Percentiles rank a stretch among this genome's conserved stretches.
Evolutionary conservation across 1,140 invertebrate species (phyloP).

Genomic region (Rhizoglyphus robini): DNA sequence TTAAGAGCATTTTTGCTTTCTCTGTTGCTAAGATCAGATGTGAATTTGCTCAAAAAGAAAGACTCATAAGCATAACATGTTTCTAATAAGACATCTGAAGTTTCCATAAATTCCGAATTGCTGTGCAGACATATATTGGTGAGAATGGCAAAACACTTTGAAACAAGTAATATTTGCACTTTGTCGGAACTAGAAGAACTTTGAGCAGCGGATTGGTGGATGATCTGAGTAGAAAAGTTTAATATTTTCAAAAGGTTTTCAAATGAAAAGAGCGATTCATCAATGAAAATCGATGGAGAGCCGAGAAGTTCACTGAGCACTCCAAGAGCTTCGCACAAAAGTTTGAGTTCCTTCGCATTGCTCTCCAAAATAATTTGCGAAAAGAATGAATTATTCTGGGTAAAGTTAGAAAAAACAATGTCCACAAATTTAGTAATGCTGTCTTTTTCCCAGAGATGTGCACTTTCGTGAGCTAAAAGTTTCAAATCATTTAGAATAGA

Average conservation of each 20-base stretch:
- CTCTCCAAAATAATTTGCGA: background rate
- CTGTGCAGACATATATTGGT: constrained; percentile 15
- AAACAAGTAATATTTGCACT: background rate
- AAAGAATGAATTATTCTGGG: background rate
- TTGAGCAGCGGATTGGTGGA: background rate
- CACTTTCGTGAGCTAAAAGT: constrained; percentile 49
- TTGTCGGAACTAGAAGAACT: background rate
- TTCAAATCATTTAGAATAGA: constrained; percentile 58
- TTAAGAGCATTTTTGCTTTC: constrained; percentile 21
- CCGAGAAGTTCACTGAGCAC: background rate
- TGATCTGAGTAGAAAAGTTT: background rate
- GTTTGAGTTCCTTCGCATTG: background rate
- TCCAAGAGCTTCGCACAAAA: background rate
- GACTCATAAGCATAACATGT: constrained; percentile 39
- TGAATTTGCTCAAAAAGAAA: constrained; percentile 45
- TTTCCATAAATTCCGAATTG: constrained; percentile 15
- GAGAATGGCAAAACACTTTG: constrained; percentile 11
- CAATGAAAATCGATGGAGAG: constrained; percentile 13
- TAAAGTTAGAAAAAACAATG: background rate
- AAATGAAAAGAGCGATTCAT: background rate
- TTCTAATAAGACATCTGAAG: constrained; percentile 27
- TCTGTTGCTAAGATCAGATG: constrained; percentile 38
- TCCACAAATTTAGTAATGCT: constrained; percentile 12
- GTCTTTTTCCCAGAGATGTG: constrained; percentile 56
- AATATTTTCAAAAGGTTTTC: background rate